phyloP scores from a whole-genome alignment of 2,888 invertebrate genomes.

The Cataglyphis albicans region DNA sequence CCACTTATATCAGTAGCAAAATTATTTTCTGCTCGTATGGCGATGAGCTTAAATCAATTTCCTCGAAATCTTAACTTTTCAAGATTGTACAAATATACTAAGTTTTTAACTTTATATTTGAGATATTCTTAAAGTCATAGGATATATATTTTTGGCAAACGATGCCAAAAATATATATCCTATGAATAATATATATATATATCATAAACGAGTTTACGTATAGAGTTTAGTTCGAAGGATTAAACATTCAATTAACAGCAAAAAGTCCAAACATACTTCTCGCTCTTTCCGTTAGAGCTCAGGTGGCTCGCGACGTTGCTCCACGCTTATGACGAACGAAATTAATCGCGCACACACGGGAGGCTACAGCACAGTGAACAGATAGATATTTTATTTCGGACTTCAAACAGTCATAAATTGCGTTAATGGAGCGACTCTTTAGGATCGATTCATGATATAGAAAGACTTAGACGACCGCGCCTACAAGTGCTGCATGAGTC shows the following conservation, averaged over 20 bases:
- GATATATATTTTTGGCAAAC: background rate
- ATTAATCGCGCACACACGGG: slow-evolving; percentile 51
- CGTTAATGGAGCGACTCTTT: slow-evolving; percentile 82
- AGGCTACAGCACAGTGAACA: slow-evolving; percentile 47
- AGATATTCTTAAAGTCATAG: background rate
- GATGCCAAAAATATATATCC: too few relatives aligned
- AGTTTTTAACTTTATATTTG: background rate
- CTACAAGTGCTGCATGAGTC: slow-evolving; percentile 54
- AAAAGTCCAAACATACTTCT: slow-evolving; percentile 16
- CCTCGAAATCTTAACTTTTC: slow-evolving; percentile 23
- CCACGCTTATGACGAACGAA: slow-evolving; percentile 63
- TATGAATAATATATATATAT: too few relatives aligned
- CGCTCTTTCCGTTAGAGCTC: slow-evolving; percentile 37
- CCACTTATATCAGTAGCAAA: background rate
- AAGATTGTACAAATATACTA: background rate
- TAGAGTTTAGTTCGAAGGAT: background rate
- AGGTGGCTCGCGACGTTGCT: slow-evolving; percentile 63
- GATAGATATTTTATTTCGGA: slow-evolving; percentile 79
- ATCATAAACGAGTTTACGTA: background rate
- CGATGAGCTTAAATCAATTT: slow-evolving; percentile 7
- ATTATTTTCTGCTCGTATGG: background rate
- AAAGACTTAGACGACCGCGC: slow-evolving; percentile 51
- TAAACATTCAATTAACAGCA: background rate
- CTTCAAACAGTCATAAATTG: slow-evolving; percentile 77
- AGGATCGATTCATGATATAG: slow-evolving; percentile 70